These are phyloP conservation scores for Crotalus viridis DNA, from an alignment of 2,113 vertebrate species.

Conservation along the genomic window DNA sequence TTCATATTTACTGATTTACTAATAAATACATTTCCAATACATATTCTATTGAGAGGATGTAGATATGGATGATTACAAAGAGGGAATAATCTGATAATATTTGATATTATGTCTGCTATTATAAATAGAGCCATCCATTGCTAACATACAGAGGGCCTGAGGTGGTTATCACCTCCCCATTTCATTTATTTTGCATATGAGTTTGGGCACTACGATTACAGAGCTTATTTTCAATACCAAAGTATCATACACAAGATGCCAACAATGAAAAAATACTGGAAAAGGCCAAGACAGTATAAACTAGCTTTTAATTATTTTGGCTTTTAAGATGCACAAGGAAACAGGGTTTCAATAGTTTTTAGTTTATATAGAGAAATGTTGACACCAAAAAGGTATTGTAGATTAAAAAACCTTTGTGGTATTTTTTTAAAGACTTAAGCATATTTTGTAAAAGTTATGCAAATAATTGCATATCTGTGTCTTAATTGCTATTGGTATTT, in stretches of 20 bases:
- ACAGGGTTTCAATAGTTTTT: constrained; percentile 33
- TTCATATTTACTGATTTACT: constrained; percentile 12
- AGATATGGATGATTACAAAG: constrained; percentile 28
- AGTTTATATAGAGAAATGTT: constrained; percentile 33
- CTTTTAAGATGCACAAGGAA: constrained; percentile 43
- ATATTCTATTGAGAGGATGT: constrained; percentile 48
- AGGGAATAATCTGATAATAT: constrained; percentile 21
- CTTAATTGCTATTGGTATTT: not conserved
- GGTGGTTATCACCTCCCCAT: constrained; percentile 6
- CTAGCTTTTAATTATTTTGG: constrained; percentile 21
- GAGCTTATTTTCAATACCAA: constrained; percentile 34
- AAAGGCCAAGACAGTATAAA: constrained; percentile 17
- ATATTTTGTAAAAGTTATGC: constrained; percentile 28
- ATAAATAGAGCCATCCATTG: constrained; percentile 35
- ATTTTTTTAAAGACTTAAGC: constrained; percentile 43
- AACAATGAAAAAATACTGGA: constrained; percentile 23
- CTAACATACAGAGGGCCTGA: constrained; percentile 28
- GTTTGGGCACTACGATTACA: constrained; percentile 44
- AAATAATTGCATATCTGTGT: constrained; percentile 15
- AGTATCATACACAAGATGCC: constrained; percentile 17
- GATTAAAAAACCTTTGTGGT: constrained; percentile 34
- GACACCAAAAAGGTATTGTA: constrained; percentile 35
- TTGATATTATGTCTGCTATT: constrained; percentile 50
- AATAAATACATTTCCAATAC: constrained; percentile 40
- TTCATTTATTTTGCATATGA: constrained; percentile 41